Evolutionary conservation across 2,797 vertebrate species (phyloP).

Genomic region (Epinephelus malabaricus): DNA sequence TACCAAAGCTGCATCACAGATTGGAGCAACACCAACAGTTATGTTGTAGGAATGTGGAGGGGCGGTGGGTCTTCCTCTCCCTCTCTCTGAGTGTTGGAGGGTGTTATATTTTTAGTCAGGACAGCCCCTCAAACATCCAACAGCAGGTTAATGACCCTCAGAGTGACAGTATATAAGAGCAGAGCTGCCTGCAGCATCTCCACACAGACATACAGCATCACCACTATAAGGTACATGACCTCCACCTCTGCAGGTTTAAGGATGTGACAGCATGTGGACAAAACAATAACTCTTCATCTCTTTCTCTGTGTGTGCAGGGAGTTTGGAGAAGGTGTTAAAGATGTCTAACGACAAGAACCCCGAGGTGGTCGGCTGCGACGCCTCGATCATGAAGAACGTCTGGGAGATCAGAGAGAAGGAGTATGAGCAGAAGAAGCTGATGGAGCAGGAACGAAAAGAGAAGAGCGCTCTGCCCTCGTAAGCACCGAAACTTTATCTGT

Average conservation of each 20-base stretch:
- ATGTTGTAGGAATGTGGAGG: constrained; percentile 1
- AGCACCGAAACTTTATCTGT: constrained; percentile 25
- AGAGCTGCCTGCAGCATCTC: constrained; percentile 31
- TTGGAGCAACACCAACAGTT: neutral
- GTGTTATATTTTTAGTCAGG: constrained; percentile 62
- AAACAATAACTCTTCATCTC: neutral
- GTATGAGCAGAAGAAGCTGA: constrained; percentile 44
- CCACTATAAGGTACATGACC: constrained; percentile 27
- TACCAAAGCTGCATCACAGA: neutral
- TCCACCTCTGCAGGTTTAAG: neutral
- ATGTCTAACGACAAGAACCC: constrained; percentile 70
- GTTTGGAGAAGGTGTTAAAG: constrained; percentile 26
- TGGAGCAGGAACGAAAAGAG: constrained; percentile 57
- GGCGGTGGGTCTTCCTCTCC: neutral
- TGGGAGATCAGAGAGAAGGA: constrained; percentile 78
- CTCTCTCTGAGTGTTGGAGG: neutral
- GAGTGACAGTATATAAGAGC: constrained; percentile 31
- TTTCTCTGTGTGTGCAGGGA: constrained; percentile 29
- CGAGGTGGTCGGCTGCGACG: constrained; percentile 68
- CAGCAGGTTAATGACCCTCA: constrained; percentile 32
- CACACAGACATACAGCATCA: constrained; percentile 8
- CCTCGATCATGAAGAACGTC: constrained; percentile 80
- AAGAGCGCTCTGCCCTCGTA: constrained; percentile 72
- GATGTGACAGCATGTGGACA: neutral
- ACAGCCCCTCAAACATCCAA: constrained; percentile 23